Conservation (phyloP, 2,888 invertebrate genomes). For the Cephus rjabovi region DNA sequence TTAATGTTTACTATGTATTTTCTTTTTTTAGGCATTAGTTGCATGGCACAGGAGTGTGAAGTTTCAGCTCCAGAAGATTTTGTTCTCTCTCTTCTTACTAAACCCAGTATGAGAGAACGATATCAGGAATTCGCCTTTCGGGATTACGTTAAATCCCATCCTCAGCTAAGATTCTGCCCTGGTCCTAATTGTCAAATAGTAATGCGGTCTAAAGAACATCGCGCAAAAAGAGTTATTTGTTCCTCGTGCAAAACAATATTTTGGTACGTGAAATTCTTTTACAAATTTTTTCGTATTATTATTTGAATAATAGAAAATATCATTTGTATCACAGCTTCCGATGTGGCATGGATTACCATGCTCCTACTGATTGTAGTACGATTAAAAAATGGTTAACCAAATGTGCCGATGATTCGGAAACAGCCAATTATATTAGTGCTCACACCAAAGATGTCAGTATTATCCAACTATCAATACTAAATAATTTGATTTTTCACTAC, state of each 20-base stretch:
- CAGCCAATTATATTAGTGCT: constrained; percentile 99
- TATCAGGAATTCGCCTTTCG: constrained; percentile 97
- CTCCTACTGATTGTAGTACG: constrained; percentile 95
- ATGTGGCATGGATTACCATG: constrained; percentile 98
- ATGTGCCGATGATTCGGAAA: constrained; percentile 99
- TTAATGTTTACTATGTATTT: constrained; percentile 5
- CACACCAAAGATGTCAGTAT: constrained; percentile 88
- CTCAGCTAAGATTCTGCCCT: constrained; percentile 92
- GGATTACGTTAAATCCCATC: constrained; percentile 95
- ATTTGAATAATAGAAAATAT: not conserved
- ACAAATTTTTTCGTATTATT: constrained; percentile 5
- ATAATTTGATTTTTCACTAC: not conserved
- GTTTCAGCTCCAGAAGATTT: constrained; percentile 97
- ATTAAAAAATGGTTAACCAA: constrained; percentile 99
- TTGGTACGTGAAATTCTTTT: constrained; percentile 72
- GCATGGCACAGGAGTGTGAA: constrained; percentile 96
- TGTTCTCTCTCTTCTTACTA: constrained; percentile 86
- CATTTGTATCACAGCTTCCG: constrained; percentile 71
- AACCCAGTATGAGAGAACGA: constrained; percentile 86
- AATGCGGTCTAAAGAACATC: constrained; percentile 83
- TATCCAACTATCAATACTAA: not conserved
- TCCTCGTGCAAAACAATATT: constrained; percentile 89
- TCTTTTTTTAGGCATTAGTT: constrained; percentile 85
- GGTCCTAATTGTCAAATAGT: constrained; percentile 95
- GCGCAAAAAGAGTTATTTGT: constrained; percentile 90